These are phyloP conservation scores for Herpetotheres cachinnans DNA, from an alignment of 2,113 vertebrate species.

Conservation along the genomic window DNA sequence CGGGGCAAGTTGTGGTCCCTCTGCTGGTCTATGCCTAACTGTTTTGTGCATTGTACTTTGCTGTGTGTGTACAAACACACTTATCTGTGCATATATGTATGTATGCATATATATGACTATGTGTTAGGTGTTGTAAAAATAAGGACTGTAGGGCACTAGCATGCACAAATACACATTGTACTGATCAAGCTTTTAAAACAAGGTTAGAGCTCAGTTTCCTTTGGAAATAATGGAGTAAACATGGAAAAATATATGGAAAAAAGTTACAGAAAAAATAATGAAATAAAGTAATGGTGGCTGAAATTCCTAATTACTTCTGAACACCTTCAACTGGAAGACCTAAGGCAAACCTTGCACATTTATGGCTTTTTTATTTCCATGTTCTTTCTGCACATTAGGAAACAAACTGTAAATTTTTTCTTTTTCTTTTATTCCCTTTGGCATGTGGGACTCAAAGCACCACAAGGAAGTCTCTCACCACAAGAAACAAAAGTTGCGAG, in stretches of 20 bases:
- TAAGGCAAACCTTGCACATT: neutral
- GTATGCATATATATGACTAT: too few relatives aligned
- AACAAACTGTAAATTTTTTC: neutral
- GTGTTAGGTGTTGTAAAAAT: neutral
- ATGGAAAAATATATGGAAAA: neutral
- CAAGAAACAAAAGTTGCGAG: conserved; percentile 52
- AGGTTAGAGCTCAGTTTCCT: neutral
- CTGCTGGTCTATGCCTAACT: neutral
- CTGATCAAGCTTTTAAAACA: neutral
- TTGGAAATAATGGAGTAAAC: neutral
- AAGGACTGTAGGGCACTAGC: neutral
- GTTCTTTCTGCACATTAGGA: neutral
- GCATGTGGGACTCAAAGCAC: conserved; percentile 64
- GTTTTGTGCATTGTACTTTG: neutral
- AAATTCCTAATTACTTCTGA: neutral
- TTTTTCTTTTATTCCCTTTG: neutral
- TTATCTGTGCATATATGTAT: fast-evolving
- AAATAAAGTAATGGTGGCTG: neutral
- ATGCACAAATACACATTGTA: neutral
- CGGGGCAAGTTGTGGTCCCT: neutral
- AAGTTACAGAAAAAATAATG: neutral
- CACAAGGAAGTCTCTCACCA: conserved; percentile 48
- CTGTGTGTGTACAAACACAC: neutral
- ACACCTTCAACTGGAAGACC: neutral
- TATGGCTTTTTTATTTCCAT: neutral